These are phyloP conservation scores for Oryzias sinensis DNA, from an alignment of 2,797 vertebrate species.

Conservation along the genomic window DNA sequence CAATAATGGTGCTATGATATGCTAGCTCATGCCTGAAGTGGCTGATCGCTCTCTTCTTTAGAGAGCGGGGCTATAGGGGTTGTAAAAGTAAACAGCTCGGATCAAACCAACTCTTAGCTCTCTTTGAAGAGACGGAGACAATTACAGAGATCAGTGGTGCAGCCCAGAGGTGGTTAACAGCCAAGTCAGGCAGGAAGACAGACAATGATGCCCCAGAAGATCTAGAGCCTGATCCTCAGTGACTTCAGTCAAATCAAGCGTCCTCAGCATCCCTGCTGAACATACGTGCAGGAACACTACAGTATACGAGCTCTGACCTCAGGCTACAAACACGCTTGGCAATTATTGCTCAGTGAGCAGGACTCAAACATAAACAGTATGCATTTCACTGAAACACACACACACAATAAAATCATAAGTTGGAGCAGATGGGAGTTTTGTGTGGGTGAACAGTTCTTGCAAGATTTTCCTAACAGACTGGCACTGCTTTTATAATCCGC, in stretches of 20 bases:
- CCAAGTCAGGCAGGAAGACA: slow-evolving; percentile 69
- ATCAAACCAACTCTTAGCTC: slow-evolving; percentile 73
- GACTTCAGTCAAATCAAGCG: slow-evolving; percentile 25
- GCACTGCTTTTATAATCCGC: background rate
- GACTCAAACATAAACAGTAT: slow-evolving; percentile 11
- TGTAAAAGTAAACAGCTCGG: slow-evolving; percentile 74
- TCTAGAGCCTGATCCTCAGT: slow-evolving; percentile 44
- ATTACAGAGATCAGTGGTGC: slow-evolving; percentile 75
- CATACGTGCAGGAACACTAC: slow-evolving; percentile 23
- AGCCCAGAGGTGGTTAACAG: slow-evolving; percentile 74
- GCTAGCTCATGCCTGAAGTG: slow-evolving; percentile 73
- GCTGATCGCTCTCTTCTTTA: slow-evolving; percentile 69
- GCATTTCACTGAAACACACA: slow-evolving; percentile 8
- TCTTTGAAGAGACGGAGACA: slow-evolving; percentile 74
- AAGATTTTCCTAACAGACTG: slow-evolving; percentile 8
- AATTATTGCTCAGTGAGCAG: background rate
- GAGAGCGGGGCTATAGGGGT: slow-evolving; percentile 63
- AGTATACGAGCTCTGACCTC: slow-evolving; percentile 7
- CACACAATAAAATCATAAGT: too few relatives aligned
- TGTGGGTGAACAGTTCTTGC: slow-evolving; percentile 15
- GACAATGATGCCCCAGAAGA: slow-evolving; percentile 64
- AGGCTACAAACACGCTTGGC: slow-evolving; percentile 10
- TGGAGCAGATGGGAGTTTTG: slow-evolving; percentile 15
- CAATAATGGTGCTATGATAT: slow-evolving; percentile 60
- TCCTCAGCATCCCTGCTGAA: slow-evolving; percentile 13